Evolutionary conservation across 2,888 invertebrate species (phyloP).

Genomic region (Apamea crenata): DNA sequence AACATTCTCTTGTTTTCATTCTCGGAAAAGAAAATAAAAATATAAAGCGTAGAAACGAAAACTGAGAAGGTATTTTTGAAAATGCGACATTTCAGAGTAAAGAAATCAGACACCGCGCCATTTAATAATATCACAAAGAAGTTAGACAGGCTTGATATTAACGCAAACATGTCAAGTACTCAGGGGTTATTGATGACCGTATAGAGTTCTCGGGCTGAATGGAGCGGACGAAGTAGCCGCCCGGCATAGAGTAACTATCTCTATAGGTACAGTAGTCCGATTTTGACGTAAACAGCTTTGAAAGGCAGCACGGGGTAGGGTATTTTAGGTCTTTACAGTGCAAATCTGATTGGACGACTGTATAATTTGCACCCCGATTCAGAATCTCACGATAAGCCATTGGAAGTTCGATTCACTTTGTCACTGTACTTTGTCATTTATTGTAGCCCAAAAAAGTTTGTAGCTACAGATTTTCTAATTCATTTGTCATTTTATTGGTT

Average conservation of each 20-base stretch:
- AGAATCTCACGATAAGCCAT: neutral
- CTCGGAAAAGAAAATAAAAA: conserved; percentile 18
- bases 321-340: conserved; percentile 42
- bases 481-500: neutral
- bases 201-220: conserved; percentile 98
- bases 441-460: neutral
- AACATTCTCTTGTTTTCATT: conserved; percentile 1
- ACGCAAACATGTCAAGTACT: conserved; percentile 69
- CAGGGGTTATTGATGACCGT: conserved; percentile 98
- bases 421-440: neutral
- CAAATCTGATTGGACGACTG: conserved; percentile 27
- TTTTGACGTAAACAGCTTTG: conserved; percentile 51
- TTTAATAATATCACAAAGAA: conserved; percentile 60
- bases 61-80: conserved; percentile 16
- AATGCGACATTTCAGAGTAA: conserved; percentile 10
- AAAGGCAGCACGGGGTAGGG: conserved; percentile 29
- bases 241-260: conserved; percentile 95
- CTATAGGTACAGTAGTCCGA: conserved; percentile 27
- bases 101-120: conserved; percentile 41
- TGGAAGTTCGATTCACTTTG: conserved; percentile 20
- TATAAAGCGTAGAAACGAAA: neutral
- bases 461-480: neutral
- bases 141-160: conserved; percentile 59
- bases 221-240: conserved; percentile 96
- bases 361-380: conserved; percentile 18